Conservation (phyloP, 1,140 invertebrate species). For the Cotesia typhae region DNA sequence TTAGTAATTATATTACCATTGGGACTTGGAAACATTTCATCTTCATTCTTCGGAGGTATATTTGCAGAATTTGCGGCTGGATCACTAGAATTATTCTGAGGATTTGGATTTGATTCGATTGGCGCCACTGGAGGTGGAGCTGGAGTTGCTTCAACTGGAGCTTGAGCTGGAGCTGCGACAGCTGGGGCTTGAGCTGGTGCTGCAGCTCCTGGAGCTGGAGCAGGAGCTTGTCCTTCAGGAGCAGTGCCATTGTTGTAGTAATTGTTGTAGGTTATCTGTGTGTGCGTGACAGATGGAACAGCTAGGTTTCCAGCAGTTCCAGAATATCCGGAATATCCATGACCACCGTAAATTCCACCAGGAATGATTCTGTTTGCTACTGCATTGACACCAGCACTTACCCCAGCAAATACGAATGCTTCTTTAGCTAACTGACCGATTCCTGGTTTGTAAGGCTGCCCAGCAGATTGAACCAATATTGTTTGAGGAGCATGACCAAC, state of each 20-base stretch:
- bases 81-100: conserved; percentile 33
- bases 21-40: conserved; percentile 48
- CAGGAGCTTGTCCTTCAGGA: conserved; percentile 29
- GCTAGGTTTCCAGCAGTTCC: conserved; percentile 32
- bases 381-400: conserved; percentile 61
- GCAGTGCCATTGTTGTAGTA: conserved; percentile 60
- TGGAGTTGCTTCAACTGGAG: conserved; percentile 31
- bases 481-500: conserved; percentile 50
- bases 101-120: conserved; percentile 23
- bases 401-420: conserved; percentile 61
- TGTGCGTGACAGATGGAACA: conserved; percentile 49
- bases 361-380: conserved; percentile 60
- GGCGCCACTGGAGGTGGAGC: conserved; percentile 31
- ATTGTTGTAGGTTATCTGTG: conserved; percentile 62
- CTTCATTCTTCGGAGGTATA: background rate
- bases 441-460: conserved; percentile 51
- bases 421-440: conserved; percentile 64
- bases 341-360: conserved; percentile 58
- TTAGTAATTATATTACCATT: conserved; percentile 55
- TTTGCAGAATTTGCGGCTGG: conserved; percentile 8
- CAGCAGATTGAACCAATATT: conserved; percentile 48
- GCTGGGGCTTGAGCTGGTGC: conserved; percentile 25
- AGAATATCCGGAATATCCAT: conserved; percentile 35
- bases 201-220: conserved; percentile 30
- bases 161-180: conserved; percentile 35